Base-by-base conservation (phyloP, 2,797 vertebrate species). In the Lagorchestes hirsutus region DNA sequence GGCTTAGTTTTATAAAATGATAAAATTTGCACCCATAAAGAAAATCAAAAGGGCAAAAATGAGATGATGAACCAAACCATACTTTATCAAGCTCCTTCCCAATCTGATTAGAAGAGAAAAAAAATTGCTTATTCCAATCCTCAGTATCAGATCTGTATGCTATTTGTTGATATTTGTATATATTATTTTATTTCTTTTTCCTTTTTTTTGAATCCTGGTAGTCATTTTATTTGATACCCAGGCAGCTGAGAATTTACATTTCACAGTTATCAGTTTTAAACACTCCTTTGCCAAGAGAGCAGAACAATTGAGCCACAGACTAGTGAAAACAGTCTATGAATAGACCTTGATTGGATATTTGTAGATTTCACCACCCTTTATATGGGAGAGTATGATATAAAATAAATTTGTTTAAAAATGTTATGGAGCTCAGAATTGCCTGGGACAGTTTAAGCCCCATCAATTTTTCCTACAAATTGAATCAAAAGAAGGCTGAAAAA, bases 381-480 rank as follows among this genome's bases (percentile, higher is more conserved):
- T 95, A 46, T 97, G 57, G 50, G 91, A 97, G 28, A 96, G 34
- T 91, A 98, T 97, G 97, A 55, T 97, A 96, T 96, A 96, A 98
- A 98, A 97, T 96, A 92, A 91, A 97, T 98, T 98, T 98, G 94
- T 97, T 98, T 98, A 97, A 82, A 98, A 98, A 98, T 97, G 95
- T 96, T 98, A 93, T 57, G 1, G 28, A 98, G 50, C 58, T 97
- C 95, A 96, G 97, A 97, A 97, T 98, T 98, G 91, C 95, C 97
- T 98, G 94, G 92, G 98, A 98, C 93, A 98, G 98, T 98, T 98
- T 98, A 98, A 98, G 93, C 54, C 16, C 67, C 95, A 96, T 98
- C 98, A 98, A 98, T 96, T 82, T 97, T 98, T 98, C 96, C 96
- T 98, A 91, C 97, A 98, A 98, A 98, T 98, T 98, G 97, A 98